phyloP scores from a whole-genome alignment of 2,113 vertebrate genomes.

The Vombatus ursinus region DNA sequence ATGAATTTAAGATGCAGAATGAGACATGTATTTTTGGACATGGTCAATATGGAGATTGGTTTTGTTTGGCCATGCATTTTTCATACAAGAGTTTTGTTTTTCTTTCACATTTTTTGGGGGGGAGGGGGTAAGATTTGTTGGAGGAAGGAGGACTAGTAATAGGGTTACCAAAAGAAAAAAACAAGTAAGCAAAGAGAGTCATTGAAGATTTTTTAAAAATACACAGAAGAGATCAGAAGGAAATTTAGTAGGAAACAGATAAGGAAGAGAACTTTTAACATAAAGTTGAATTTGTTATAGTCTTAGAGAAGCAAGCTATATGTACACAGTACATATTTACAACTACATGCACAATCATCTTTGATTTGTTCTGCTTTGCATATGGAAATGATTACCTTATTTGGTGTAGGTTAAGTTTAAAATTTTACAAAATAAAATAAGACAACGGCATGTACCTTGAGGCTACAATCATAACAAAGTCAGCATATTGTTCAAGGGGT shows the following conservation, averaged over 20 bases:
- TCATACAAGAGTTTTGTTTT: not conserved
- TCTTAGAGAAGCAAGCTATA: not conserved
- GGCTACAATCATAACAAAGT: not conserved
- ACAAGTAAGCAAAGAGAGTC: not conserved
- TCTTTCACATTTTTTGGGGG: not conserved
- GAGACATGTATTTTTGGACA: not conserved
- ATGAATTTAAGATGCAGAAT: not conserved
- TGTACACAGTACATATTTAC: not conserved
- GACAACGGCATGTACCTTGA: not conserved
- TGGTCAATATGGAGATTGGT: not conserved
- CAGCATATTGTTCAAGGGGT: not conserved
- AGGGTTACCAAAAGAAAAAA: not conserved
- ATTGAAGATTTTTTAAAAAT: not conserved
- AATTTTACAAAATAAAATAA: conserved; percentile 15
- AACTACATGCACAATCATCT: not conserved
- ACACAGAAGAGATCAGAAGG: not conserved
- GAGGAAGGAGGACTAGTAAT: not conserved
- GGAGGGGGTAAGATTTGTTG: not conserved
- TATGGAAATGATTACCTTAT: conserved; percentile 25
- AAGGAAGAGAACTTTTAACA: not conserved
- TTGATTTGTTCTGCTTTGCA: not conserved
- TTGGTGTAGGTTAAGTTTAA: conserved; percentile 10
- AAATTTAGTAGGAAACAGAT: not conserved
- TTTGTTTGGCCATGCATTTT: not conserved
- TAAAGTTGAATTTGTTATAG: too few relatives aligned